Evolutionary conservation across 92 coral and sea anemone genomes (phyloP).

Genomic region (Porites cylindrica): DNA sequence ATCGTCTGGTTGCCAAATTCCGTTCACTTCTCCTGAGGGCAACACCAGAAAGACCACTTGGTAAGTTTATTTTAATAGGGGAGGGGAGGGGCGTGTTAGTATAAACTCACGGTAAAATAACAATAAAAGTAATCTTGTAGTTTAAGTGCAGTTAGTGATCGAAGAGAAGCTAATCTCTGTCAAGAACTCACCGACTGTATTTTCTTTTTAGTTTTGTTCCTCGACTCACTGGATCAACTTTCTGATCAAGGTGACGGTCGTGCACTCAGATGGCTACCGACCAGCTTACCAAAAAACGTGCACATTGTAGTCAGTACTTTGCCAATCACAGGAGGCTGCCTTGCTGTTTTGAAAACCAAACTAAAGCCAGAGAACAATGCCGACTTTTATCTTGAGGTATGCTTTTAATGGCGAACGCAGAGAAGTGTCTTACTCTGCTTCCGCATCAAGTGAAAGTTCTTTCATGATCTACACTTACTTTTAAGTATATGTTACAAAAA

Average conservation of each 20-base stretch:
- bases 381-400: constrained; percentile 46
- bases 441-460: too few species aligned
- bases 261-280: constrained; percentile 71
- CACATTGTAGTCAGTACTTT: constrained; percentile 67
- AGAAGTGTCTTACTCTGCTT: too few species aligned
- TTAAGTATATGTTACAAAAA: too few species aligned
- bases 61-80: constrained; percentile 1
- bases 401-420: background rate
- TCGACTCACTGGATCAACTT: constrained; percentile 79
- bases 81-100: background rate
- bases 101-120: too few species aligned
- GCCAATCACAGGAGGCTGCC: constrained; percentile 66
- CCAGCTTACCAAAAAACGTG: constrained; percentile 60
- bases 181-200: too few species aligned
- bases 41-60: constrained; percentile 53
- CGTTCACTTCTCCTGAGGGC: constrained; percentile 46
- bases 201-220: constrained; percentile 39
- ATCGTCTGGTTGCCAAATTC: constrained; percentile 50
- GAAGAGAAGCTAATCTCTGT: too few species aligned
- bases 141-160: too few species aligned
- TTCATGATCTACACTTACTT: too few species aligned
- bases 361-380: constrained; percentile 34
- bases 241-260: constrained; percentile 79
- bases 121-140: too few species aligned
- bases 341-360: constrained; percentile 52